phyloP scores from a whole-genome alignment of 2,797 vertebrate genomes.

The Phoeniculus purpureus region DNA sequence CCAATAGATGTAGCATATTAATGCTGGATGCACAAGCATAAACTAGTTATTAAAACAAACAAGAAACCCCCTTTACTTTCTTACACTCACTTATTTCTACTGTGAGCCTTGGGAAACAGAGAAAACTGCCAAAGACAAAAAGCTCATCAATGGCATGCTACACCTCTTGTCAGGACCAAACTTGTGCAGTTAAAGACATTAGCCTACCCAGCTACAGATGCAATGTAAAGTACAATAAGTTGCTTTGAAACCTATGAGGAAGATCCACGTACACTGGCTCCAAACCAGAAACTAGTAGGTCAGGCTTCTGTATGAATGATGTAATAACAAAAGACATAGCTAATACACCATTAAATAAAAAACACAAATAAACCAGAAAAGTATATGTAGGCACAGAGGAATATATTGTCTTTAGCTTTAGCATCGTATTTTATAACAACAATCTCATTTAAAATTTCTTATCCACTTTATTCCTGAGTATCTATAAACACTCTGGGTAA shows the following conservation, averaged over 20 bases:
- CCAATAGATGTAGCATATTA: not conserved
- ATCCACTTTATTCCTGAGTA: not conserved
- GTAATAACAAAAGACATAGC: not conserved
- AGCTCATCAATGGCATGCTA: not conserved
- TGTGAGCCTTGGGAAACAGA: not conserved
- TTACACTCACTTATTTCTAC: not conserved
- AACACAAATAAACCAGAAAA: not conserved
- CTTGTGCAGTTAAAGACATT: not conserved
- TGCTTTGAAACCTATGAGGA: constrained; percentile 26
- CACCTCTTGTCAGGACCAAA: not conserved
- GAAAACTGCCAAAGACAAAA: not conserved
- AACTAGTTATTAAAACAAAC: not conserved
- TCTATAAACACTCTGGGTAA: not conserved
- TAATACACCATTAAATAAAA: not conserved
- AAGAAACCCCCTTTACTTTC: not conserved
- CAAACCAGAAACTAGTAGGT: not conserved
- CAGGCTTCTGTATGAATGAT: not conserved
- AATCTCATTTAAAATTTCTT: not conserved
- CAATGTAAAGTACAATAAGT: not conserved
- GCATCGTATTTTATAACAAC: not conserved
- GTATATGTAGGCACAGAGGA: not conserved
- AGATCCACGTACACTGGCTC: not conserved
- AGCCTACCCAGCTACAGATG: not conserved
- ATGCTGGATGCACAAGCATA: not conserved
- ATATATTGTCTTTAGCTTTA: not conserved